Percentiles rank a stretch among this genome's conserved stretches.
These are phyloP conservation scores for Lycopodina hypogea DNA, from an alignment of 37 sponge, comb jelly and placozoan genomes.

Conservation along the genomic window DNA sequence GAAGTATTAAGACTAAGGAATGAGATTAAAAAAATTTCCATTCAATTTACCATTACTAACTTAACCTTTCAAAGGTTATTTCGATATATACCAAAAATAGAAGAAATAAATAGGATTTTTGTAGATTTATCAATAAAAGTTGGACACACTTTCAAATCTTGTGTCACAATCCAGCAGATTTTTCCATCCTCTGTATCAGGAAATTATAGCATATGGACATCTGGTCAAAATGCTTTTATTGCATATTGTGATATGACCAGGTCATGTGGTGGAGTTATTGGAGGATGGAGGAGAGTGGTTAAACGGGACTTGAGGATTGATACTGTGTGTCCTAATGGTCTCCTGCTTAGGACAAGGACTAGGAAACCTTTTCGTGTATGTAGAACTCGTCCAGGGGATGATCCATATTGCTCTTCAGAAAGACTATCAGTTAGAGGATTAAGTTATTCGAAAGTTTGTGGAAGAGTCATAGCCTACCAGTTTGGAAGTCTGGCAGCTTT, in stretches of 20 bases:
- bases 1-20: too few relatives aligned
- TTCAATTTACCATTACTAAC: too few relatives aligned
- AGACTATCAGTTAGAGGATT: not conserved
- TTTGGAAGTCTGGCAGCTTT: not conserved
- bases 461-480: not conserved
- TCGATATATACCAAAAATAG: too few relatives aligned
- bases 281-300: conserved; percentile 19
- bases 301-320: not conserved
- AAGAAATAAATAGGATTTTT: too few relatives aligned
- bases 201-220: not conserved
- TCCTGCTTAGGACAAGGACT: not conserved
- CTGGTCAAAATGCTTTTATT: not conserved
- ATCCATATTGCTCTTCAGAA: not conserved
- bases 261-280: conserved; percentile 10
- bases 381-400: not conserved
- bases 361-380: not conserved
- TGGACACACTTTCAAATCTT: not conserved
- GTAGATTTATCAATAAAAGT: too few relatives aligned
- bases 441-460: not conserved
- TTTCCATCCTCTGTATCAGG: conserved; percentile 4
- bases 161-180: not conserved
- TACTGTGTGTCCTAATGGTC: not conserved
- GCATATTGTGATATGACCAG: conserved; percentile 22
- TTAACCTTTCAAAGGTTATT: too few relatives aligned
- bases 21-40: too few relatives aligned